Evolutionary conservation across 2,888 invertebrate species (phyloP).

Genomic region (Trisateles emortualis): DNA sequence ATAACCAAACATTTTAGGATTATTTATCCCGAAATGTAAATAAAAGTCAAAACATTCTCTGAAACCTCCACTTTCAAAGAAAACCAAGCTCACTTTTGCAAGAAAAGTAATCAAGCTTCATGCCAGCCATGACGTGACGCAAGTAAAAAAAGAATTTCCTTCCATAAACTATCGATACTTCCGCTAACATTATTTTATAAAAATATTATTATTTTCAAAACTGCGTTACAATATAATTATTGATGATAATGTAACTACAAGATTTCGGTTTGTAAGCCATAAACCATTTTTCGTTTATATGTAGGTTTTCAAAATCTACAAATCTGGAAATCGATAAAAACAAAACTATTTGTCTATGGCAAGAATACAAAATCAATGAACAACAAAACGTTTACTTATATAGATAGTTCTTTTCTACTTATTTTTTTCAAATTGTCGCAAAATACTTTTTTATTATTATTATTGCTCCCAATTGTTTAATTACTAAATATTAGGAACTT

Average conservation of each 20-base stretch:
- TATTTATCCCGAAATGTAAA: conserved; percentile 63
- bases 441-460: no score
- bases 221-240: not conserved
- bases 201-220: not conserved
- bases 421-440: no score
- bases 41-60: conserved; percentile 72
- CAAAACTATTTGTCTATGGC: not conserved
- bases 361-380: not conserved
- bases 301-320: no score
- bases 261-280: no score
- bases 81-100: conserved; percentile 83
- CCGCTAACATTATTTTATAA: conserved; percentile 29
- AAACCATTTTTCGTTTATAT: no score
- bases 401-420: no score
- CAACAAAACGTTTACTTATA: not conserved
- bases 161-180: conserved; percentile 37
- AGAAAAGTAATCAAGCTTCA: conserved; percentile 82
- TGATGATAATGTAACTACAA: not conserved
- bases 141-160: conserved; percentile 53
- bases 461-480: not conserved
- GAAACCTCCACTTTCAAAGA: conserved; percentile 72
- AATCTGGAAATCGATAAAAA: not conserved
- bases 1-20: conserved; percentile 50
- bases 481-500: not conserved
- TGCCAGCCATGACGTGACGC: conserved; percentile 77